Evolutionary conservation across 23 tunicate species (phyloP), one percentile per base, ranked within the genome.

Genomic region (Ciona savignyi): DNA sequence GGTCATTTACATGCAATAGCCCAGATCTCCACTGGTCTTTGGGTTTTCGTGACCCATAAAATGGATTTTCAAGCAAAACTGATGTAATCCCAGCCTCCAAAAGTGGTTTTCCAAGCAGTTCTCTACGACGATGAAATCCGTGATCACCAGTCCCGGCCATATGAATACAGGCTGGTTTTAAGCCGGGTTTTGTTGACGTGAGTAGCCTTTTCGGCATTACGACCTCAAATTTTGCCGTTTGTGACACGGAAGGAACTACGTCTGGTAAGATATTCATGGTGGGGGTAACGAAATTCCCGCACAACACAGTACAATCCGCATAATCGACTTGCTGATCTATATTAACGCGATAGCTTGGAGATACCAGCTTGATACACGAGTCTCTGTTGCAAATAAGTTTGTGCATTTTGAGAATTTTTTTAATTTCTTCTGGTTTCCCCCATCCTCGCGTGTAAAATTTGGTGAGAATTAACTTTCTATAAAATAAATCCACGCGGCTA

Each of bases 101-200:
- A 29, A 92, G 51, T 15, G 98, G 98, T 66, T 93, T 93, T 20
- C 95, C 98, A 42, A 93, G 68, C 23, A 86, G 65, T 65, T 93
- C 98, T 31, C 94, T 42, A 2, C 98, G 34, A 33, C 98, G 35
- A 21, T 73, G 25, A 69, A 75, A 93, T 2, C 98, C 98, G 64
- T 93, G 98, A 42, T 93, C 98, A 4, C 98, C 98, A 35, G 93
- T 85, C 9, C 93, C 93, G 23, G 97, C 97, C 97, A 90, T 90
- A 71, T 90, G 97, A 68, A 90, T 90, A 76, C 97, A 90, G 29
- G 88, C 78, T 28, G 97, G 90, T 0, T 35, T 65, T 9, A 21
- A 1, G 6, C 33, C 28, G n/a, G 32, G 21, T 20, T 19, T 31
- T 23, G 61, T 65, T 0, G 56, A 11, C 33, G 63, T 30, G n/a